phyloP scores from a whole-genome alignment of 1,140 invertebrate genomes.

The Sarcophaga peregrina region DNA sequence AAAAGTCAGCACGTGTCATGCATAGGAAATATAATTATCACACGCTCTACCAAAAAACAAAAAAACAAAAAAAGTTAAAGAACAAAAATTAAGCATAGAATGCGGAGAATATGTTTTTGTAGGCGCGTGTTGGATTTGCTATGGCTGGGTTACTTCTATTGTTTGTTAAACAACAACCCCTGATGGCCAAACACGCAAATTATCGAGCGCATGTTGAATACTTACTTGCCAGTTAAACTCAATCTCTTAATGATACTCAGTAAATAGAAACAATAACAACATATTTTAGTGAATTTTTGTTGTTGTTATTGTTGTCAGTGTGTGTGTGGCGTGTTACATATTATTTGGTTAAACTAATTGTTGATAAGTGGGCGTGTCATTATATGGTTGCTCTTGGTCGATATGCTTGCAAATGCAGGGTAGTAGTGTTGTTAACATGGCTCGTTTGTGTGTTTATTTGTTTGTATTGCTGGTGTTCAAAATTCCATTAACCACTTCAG shows the following conservation, averaged over 20 bases:
- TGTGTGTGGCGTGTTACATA: neutral
- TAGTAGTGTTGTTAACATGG: neutral
- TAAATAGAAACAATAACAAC: slow-evolving; percentile 9
- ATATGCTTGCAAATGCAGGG: neutral
- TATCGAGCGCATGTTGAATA: neutral
- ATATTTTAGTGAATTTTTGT: neutral
- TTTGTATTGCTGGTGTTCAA: neutral
- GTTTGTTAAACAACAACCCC: slow-evolving; percentile 22
- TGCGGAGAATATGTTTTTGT: neutral
- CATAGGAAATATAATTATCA: slow-evolving; percentile 60
- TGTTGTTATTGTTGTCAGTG: slow-evolving; percentile 25
- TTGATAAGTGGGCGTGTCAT: slow-evolving; percentile 63
- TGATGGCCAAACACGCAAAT: neutral
- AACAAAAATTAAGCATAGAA: no score
- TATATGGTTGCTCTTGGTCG: slow-evolving; percentile 27
- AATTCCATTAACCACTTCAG: slow-evolving; percentile 1
- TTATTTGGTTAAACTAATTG: slow-evolving; percentile 42
- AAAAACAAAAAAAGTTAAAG: neutral
- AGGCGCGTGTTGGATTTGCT: neutral
- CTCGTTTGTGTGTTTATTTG: neutral
- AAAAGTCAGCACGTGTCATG: slow-evolving; percentile 55
- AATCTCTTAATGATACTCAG: slow-evolving; percentile 9
- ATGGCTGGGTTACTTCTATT: neutral
- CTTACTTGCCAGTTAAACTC: neutral
- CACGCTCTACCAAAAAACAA: slow-evolving; percentile 51